Conservation (phyloP, 2,888 invertebrate genomes). For the Nebria brevicollis region DNA sequence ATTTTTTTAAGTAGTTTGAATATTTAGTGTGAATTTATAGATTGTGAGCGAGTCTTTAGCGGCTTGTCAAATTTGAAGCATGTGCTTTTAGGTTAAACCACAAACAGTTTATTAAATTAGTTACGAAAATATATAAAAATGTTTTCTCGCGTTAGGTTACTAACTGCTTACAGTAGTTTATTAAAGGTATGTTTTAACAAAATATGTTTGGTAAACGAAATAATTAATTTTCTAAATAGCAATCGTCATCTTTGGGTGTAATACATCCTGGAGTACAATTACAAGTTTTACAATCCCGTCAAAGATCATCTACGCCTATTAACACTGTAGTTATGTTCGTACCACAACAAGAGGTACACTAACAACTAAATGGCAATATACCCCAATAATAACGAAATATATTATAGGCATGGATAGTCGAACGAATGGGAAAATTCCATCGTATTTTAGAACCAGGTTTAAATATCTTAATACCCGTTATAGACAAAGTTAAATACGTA, state of each 20-base stretch:
- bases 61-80: constrained; percentile 37
- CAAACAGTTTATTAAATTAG: constrained; percentile 10
- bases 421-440: constrained; percentile 97
- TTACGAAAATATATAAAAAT: constrained; percentile 19
- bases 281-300: constrained; percentile 53
- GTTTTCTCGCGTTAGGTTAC: constrained; percentile 32
- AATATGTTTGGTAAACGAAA: neutral
- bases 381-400: neutral
- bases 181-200: constrained; percentile 23
- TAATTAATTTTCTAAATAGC: constrained; percentile 43
- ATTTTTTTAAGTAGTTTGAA: neutral
- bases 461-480: constrained; percentile 89
- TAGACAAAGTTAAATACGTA: constrained; percentile 95
- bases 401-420: constrained; percentile 91
- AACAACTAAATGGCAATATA: neutral
- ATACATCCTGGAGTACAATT: constrained; percentile 35
- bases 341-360: constrained; percentile 93
- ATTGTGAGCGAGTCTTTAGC: neutral
- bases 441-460: constrained; percentile 94
- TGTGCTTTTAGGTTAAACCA: constrained; percentile 33
- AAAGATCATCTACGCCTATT: constrained; percentile 76
- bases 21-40: neutral
- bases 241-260: constrained; percentile 40
- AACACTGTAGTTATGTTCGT: constrained; percentile 98
- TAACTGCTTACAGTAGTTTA: constrained; percentile 22